phyloP scores from a whole-genome alignment of 1,140 invertebrate genomes.

The Lordiphosa collinella region DNA sequence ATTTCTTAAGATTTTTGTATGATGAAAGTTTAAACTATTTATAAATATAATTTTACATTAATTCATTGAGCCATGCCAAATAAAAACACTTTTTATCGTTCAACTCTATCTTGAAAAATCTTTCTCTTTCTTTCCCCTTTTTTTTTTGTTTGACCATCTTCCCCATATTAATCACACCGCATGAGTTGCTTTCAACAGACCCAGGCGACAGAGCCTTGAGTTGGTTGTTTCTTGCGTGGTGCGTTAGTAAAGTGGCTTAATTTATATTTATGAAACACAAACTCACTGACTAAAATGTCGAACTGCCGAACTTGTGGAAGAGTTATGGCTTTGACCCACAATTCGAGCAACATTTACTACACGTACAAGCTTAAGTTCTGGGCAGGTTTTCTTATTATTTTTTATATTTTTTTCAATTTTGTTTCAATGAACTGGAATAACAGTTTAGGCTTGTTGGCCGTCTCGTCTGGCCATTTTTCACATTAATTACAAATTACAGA shows the following conservation, averaged over 20 bases:
- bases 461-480: slow-evolving; percentile 67
- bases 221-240: slow-evolving; percentile 15
- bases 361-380: slow-evolving; percentile 10
- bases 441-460: slow-evolving; percentile 77
- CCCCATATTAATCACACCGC: neutral
- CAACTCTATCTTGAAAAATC: neutral
- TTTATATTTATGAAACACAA: slow-evolving; percentile 73
- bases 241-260: slow-evolving; percentile 71
- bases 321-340: slow-evolving; percentile 75
- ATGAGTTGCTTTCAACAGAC: too few species aligned
- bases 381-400: slow-evolving; percentile 31
- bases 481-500: slow-evolving; percentile 79
- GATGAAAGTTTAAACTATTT: too few species aligned
- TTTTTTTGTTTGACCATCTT: neutral
- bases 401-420: neutral
- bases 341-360: slow-evolving; percentile 39
- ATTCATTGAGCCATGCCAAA: too few species aligned
- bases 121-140: neutral
- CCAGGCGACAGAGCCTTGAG: too few species aligned
- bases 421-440: slow-evolving; percentile 51
- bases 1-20: too few species aligned
- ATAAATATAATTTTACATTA: too few species aligned
- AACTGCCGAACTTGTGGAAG: slow-evolving; percentile 66
- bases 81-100: too few species aligned
- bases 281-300: slow-evolving; percentile 35